phyloP scores from a whole-genome alignment of 37 sponge, comb jelly and placozoan genomes.

The Ianthella basta region DNA sequence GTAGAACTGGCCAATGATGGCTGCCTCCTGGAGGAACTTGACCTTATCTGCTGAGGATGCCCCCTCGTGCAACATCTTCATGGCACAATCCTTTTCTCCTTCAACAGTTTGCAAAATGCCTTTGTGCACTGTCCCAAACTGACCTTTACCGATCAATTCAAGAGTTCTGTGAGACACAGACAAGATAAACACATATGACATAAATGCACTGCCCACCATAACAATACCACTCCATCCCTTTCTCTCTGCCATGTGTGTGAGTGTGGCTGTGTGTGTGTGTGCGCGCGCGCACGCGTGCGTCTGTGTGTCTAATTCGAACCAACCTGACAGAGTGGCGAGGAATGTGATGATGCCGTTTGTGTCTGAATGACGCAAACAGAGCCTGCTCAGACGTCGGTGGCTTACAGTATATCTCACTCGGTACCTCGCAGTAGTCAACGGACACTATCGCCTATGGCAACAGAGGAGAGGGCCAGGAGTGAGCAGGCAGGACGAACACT shows the following conservation, averaged over 20 bases:
- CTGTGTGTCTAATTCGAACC: background rate
- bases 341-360: conserved; percentile 3
- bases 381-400: conserved; percentile 18
- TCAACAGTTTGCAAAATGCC: background rate
- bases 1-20: conserved; percentile 27
- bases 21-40: conserved; percentile 26
- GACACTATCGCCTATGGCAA: background rate
- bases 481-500: no score
- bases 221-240: no score
- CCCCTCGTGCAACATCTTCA: conserved; percentile 3
- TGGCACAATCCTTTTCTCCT: background rate
- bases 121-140: conserved; percentile 9
- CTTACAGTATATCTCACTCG: background rate
- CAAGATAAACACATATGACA: background rate
- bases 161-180: background rate
- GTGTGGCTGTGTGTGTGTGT: no score
- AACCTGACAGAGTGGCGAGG: background rate
- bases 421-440: background rate
- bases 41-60: background rate
- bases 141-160: background rate
- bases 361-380: conserved; percentile 4
- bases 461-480: no score
- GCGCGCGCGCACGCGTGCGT: no score
- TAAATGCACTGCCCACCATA: no score
- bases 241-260: no score